Base-by-base conservation (phyloP, 2,888 invertebrate genomes). In the Dolomedes plantarius region DNA sequence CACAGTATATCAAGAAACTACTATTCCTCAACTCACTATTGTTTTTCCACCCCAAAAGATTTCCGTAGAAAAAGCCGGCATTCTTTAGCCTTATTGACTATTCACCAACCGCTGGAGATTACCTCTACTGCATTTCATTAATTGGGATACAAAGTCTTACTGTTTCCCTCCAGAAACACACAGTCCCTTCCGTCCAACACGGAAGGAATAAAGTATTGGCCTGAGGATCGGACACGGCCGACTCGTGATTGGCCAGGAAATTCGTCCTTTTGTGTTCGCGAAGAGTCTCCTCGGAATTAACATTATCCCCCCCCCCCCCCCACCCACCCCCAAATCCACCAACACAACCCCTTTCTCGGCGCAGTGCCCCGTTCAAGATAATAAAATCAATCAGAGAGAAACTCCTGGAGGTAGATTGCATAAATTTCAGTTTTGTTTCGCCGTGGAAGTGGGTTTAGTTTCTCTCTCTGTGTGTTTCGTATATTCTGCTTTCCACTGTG, bases 141-240 rank as follows among this genome's bases (percentile, higher is more conserved):
- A 56, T 56, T 23, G 19, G 19, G 56, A 56, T 23, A 23, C 23
- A 56, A 1, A 16, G 23, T 6, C 46, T 56, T 36, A 9, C 3
- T 56, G 23, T 56, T 56, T n/a, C n/a, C n/a, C 23, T 56, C 23
- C 56, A 13, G 16, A 2, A 2, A n/a, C 56, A 3, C 3, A 2
- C 23, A 56, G 56, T 56, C 23, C 6, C 23, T 23, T 16, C 56
- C 11, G 19, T 23, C 56, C 16, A 56, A 16, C n/a, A 56, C 23
- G 56, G 19, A 56, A 56, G 56, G 56, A 56, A 56, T 56, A 56
- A n/a, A 56, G 56, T 23, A 56, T 56, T 56, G 23, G 56, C 23
- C 23, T 7, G 19, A 56, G 11, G 7, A 56, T 23, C 56, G 19
- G 23, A 23, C 23, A n/a, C 7, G 19, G 56, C 7, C 7, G 23